phyloP scores from a whole-genome alignment of 1,140 invertebrate species.

The Mercenaria mercenaria region DNA sequence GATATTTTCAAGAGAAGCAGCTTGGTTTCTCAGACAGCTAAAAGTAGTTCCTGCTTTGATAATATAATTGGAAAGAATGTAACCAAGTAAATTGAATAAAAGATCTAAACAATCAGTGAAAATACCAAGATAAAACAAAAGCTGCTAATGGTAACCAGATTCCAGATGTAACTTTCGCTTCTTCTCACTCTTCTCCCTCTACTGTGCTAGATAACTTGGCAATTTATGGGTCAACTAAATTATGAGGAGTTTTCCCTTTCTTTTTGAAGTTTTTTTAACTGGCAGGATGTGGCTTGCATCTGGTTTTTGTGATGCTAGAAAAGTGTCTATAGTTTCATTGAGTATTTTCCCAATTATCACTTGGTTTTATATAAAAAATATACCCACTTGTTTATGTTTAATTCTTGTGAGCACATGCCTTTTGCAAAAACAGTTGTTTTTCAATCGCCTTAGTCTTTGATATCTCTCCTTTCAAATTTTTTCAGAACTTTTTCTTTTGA shows the following conservation, averaged over 20 bases:
- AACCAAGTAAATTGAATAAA: conserved; percentile 14
- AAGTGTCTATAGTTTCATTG: conserved; percentile 14
- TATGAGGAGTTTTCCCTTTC: background rate
- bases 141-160: background rate
- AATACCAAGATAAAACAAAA: conserved; percentile 11
- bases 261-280: conserved; percentile 4
- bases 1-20: no score
- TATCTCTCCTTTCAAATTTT: background rate
- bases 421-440: conserved; percentile 4
- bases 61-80: background rate
- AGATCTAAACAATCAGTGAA: conserved; percentile 15
- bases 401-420: background rate
- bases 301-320: conserved; percentile 28
- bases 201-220: conserved; percentile 22
- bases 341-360: conserved; percentile 14
- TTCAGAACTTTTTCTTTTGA: background rate
- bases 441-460: background rate
- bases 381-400: conserved; percentile 4
- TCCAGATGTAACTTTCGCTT: background rate
- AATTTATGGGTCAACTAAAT: conserved; percentile 48
- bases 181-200: background rate
- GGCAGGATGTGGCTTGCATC: conserved; percentile 10
- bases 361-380: conserved; percentile 14
- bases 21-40: background rate
- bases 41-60: background rate